Percentiles rank a stretch among this genome's conserved stretches.
These are phyloP conservation scores for Agonopterix heracliana DNA, from an alignment of 2,888 invertebrate species.

Conservation along the genomic window DNA sequence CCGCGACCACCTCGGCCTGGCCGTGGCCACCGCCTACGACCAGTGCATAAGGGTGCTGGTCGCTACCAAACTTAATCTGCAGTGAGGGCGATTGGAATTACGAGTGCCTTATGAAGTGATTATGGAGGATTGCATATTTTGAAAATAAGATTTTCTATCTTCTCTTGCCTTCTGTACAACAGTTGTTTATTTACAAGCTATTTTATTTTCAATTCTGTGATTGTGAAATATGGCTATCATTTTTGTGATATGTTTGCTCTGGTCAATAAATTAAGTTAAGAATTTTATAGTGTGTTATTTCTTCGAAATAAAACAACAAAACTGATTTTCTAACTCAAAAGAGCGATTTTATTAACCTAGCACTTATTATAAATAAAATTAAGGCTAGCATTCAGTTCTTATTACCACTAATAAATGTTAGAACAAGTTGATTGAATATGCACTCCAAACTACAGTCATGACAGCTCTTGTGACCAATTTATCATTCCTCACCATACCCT, in stretches of 20 bases:
- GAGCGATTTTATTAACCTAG: constrained; percentile 72
- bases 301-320: constrained; percentile 49
- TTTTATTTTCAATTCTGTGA: too few relatives aligned
- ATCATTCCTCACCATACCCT: too few relatives aligned
- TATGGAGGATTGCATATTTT: too few relatives aligned
- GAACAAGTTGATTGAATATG: constrained; percentile 31
- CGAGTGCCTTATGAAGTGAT: too few relatives aligned
- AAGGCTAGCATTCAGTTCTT: constrained; percentile 75
- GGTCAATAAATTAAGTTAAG: constrained; percentile 4
- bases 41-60: constrained; percentile 91
- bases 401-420: constrained; percentile 57
- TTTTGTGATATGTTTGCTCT: not conserved
- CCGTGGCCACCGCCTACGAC: constrained; percentile 93
- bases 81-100: constrained; percentile 26
- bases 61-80: constrained; percentile 90
- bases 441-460: constrained; percentile 25
- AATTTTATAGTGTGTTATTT: not conserved
- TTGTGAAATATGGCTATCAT: too few relatives aligned
- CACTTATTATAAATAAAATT: constrained; percentile 73
- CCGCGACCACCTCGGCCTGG: constrained; percentile 90
- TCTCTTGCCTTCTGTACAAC: not conserved
- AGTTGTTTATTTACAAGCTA: not conserved
- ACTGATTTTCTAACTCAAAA: constrained; percentile 71
- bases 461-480: not conserved
- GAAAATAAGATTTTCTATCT: too few relatives aligned